Conservation (phyloP, 2,888 invertebrate species). For the Artemia sinica region DNA sequence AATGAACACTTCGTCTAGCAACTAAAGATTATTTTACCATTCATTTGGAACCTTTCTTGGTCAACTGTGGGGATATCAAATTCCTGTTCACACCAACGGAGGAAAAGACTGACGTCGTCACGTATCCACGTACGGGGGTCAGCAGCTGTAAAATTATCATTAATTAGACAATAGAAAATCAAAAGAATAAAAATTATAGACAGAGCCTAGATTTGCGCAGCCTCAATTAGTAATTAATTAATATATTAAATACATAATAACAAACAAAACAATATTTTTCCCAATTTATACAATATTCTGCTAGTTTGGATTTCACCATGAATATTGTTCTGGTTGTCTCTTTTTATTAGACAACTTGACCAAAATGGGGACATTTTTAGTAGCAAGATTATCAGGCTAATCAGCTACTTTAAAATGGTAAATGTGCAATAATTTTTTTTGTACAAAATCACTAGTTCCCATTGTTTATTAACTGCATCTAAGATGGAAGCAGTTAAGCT, state of each 20-base stretch:
- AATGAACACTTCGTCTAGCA: too few relatives aligned
- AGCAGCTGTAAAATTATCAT: constrained; percentile 39
- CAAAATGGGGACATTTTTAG: too few relatives aligned
- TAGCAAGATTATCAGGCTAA: too few relatives aligned
- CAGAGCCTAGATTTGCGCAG: not conserved
- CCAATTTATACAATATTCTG: constrained; percentile 14
- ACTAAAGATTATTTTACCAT: constrained; percentile 42
- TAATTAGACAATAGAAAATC: not conserved
- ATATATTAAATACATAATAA: constrained; percentile 19
- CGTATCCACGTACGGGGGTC: constrained; percentile 80
- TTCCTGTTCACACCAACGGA: constrained; percentile 79
- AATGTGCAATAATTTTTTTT: too few relatives aligned
- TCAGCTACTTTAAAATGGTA: too few relatives aligned
- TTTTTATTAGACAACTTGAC: too few relatives aligned
- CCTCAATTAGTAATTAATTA: not conserved
- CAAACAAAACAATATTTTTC: constrained; percentile 15
- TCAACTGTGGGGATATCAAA: constrained; percentile 80
- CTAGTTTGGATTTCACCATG: too few relatives aligned
- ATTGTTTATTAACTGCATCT: too few relatives aligned
- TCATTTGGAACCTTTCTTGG: constrained; percentile 87
- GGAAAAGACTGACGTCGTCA: constrained; percentile 68
- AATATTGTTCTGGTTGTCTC: too few relatives aligned
- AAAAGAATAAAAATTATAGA: constrained; percentile 3
- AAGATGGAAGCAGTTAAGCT: too few relatives aligned
- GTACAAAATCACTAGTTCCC: too few relatives aligned